Evolutionary conservation across 1,140 invertebrate genomes (phyloP).

Genomic region (Myzus persicae): DNA sequence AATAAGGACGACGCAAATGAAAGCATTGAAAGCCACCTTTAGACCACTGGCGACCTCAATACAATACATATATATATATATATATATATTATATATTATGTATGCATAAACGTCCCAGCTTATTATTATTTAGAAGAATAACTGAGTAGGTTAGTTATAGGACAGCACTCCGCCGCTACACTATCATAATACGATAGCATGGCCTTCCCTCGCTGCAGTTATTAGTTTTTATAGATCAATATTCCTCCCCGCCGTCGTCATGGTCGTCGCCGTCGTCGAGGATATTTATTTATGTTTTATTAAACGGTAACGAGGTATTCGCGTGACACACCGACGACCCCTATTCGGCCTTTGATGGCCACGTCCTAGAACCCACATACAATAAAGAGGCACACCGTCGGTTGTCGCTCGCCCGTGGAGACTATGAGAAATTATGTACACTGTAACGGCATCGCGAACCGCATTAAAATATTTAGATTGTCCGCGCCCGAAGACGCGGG

Average conservation of each 20-base stretch:
- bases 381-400: not conserved
- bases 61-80: not conserved
- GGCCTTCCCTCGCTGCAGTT: not conserved
- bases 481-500: too few relatives aligned
- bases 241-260: not conserved
- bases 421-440: not conserved
- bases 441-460: not conserved
- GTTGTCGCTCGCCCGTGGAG: not conserved
- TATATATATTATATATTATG: not conserved
- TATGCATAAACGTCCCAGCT: not conserved
- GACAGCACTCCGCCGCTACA: not conserved
- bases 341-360: not conserved
- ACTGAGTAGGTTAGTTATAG: not conserved
- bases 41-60: not conserved
- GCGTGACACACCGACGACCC: not conserved
- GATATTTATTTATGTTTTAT: constrained; percentile 25
- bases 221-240: constrained; percentile 9
- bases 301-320: not conserved
- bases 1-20: constrained; percentile 4
- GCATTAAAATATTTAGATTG: not conserved
- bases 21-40: constrained; percentile 35
- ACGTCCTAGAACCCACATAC: not conserved
- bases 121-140: constrained; percentile 54
- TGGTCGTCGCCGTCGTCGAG: not conserved
- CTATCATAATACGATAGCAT: not conserved